These are phyloP conservation scores for Andinoacara biseriatus DNA, from an alignment of 2,113 vertebrate species.

Conservation along the genomic window DNA sequence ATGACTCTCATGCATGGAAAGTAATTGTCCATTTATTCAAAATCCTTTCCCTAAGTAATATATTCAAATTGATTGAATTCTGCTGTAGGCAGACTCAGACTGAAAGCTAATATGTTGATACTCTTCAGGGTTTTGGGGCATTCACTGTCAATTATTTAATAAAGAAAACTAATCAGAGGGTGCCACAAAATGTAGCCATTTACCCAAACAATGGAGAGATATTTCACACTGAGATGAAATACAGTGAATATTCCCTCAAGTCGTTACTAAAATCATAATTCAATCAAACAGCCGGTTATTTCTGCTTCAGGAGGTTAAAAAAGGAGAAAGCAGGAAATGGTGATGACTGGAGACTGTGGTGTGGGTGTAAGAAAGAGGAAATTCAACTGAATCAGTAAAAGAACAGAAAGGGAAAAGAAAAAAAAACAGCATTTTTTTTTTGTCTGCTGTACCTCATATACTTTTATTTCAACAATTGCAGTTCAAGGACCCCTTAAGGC, in stretches of 20 bases:
- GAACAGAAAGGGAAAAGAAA: not conserved
- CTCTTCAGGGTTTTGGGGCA: slow-evolving; percentile 15
- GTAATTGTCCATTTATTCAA: slow-evolving; percentile 49
- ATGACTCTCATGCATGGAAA: slow-evolving; percentile 39
- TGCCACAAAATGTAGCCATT: slow-evolving; percentile 52
- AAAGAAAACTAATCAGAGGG: slow-evolving; percentile 61
- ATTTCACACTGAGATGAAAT: slow-evolving; percentile 33
- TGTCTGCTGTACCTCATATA: not conserved
- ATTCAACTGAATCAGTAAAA: not conserved
- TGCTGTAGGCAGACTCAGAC: not conserved
- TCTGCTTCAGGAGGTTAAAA: slow-evolving; percentile 20
- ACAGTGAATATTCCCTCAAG: slow-evolving; percentile 35
- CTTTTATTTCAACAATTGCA: not conserved
- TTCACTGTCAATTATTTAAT: slow-evolving; percentile 60
- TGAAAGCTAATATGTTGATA: slow-evolving; percentile 31
- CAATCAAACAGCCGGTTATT: slow-evolving; percentile 40
- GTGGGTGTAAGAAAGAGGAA: not conserved
- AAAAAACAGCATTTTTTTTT: not conserved
- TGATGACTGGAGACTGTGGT: not conserved
- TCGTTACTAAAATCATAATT: slow-evolving; percentile 45
- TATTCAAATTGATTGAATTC: slow-evolving; percentile 14
- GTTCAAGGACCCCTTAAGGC: not conserved
- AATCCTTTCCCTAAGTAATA: slow-evolving; percentile 33
- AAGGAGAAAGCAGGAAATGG: slow-evolving; percentile 4
- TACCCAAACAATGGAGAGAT: slow-evolving; percentile 46